Evolutionary conservation across 2,888 invertebrate species (phyloP).

Genomic region (Cylloceria caligata): DNA sequence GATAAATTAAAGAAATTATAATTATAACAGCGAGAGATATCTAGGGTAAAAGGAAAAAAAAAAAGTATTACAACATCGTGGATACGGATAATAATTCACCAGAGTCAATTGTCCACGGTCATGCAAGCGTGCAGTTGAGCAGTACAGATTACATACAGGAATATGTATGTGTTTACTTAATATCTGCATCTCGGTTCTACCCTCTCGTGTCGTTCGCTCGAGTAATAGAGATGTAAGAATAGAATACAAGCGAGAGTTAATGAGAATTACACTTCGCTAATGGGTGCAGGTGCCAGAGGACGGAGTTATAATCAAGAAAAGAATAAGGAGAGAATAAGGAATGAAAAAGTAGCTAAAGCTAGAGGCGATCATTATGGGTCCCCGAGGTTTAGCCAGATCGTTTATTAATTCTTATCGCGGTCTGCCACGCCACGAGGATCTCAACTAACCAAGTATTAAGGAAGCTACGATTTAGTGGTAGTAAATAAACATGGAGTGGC

Average conservation of each 20-base stretch:
- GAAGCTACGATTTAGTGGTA: constrained; percentile 40
- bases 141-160: constrained; percentile 21
- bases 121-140: constrained; percentile 31
- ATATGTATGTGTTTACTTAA: constrained; percentile 28
- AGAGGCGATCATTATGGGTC: constrained; percentile 40
- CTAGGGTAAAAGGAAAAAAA: neutral
- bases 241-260: constrained; percentile 50
- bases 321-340: constrained; percentile 6
- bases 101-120: constrained; percentile 21
- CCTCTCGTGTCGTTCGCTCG: constrained; percentile 30
- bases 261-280: constrained; percentile 63
- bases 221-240: constrained; percentile 53
- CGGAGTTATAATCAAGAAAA: constrained; percentile 22
- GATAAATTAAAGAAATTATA: constrained; percentile 28
- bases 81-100: constrained; percentile 20
- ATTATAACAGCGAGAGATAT: neutral
- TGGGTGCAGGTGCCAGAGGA: constrained; percentile 57
- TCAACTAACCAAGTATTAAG: constrained; percentile 42
- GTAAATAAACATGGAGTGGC: constrained; percentile 47
- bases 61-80: neutral
- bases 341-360: constrained; percentile 4
- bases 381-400: constrained; percentile 46
- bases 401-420: constrained; percentile 66
- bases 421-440: constrained; percentile 29
- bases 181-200: constrained; percentile 20